Evolutionary conservation across 1,140 invertebrate genomes (phyloP).

Genomic region (Bradysia coprophila): DNA sequence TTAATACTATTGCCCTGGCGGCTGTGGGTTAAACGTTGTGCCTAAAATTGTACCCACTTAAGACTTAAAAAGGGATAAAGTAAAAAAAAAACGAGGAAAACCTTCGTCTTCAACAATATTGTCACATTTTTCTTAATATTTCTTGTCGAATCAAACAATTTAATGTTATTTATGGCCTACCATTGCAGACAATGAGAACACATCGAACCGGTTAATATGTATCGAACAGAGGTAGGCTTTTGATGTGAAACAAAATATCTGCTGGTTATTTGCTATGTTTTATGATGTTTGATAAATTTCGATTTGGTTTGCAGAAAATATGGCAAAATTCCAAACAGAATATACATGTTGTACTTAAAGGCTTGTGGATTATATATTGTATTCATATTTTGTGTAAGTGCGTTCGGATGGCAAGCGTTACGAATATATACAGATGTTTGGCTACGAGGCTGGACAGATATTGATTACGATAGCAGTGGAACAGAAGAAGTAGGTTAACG

Average conservation of each 20-base stretch:
- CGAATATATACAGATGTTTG: slow-evolving; percentile 41
- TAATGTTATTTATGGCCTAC: not conserved
- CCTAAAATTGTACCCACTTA: no score
- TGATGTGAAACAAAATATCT: no score
- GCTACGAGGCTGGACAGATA: slow-evolving; percentile 38
- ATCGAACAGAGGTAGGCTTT: slow-evolving; percentile 37
- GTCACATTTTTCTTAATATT: not conserved
- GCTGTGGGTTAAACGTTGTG: no score
- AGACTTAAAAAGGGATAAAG: no score
- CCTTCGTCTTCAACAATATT: no score
- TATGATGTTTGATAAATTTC: no score
- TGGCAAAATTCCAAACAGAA: slow-evolving; percentile 35
- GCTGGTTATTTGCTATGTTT: no score
- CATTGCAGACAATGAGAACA: slow-evolving; percentile 1
- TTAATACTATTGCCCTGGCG: no score
- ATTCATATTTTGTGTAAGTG: slow-evolving; percentile 31
- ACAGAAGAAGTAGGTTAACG: slow-evolving; percentile 2
- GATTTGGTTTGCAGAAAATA: no score
- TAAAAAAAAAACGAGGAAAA: no score
- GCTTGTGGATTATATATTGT: slow-evolving; percentile 37
- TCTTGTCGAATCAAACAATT: not conserved
- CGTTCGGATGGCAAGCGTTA: slow-evolving; percentile 34
- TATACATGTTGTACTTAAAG: slow-evolving; percentile 41
- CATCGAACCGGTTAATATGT: slow-evolving; percentile 5
- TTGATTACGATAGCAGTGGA: slow-evolving; percentile 1